These are phyloP conservation scores for Cricetomys ansorgei DNA, from an alignment of 2,113 vertebrate genomes.

Conservation along the genomic window DNA sequence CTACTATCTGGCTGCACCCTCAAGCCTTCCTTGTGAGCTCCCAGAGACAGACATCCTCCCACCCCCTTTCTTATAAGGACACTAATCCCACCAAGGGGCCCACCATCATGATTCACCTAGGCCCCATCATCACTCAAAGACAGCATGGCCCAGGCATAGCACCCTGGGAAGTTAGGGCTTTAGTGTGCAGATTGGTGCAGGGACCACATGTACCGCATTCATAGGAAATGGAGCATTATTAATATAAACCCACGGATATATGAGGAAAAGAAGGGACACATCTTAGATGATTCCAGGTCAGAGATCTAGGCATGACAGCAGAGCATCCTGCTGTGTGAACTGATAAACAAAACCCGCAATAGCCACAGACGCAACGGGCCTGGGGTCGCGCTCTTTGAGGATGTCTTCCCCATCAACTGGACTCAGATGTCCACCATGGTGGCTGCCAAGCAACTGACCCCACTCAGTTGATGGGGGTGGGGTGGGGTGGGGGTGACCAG, in stretches of 20 bases:
- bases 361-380: rapidly evolving
- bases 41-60: neutral
- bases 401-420: neutral
- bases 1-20: neutral
- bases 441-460: neutral
- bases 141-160: neutral
- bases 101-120: neutral
- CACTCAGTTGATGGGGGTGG: neutral
- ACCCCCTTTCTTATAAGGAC: neutral
- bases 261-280: too few species aligned
- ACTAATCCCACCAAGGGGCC: neutral
- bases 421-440: neutral
- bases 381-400: neutral
- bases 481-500: neutral
- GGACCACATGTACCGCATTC: neutral
- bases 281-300: neutral
- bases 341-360: neutral
- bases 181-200: rapidly evolving
- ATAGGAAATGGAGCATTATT: rapidly evolving
- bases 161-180: neutral
- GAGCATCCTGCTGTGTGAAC: neutral
- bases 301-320: too few species aligned
- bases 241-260: neutral
- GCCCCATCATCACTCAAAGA: neutral
- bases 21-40: neutral